These are phyloP conservation scores for Herpailurus yagouaroundi DNA, from an alignment of 2,113 vertebrate genomes.

Conservation along the genomic window DNA sequence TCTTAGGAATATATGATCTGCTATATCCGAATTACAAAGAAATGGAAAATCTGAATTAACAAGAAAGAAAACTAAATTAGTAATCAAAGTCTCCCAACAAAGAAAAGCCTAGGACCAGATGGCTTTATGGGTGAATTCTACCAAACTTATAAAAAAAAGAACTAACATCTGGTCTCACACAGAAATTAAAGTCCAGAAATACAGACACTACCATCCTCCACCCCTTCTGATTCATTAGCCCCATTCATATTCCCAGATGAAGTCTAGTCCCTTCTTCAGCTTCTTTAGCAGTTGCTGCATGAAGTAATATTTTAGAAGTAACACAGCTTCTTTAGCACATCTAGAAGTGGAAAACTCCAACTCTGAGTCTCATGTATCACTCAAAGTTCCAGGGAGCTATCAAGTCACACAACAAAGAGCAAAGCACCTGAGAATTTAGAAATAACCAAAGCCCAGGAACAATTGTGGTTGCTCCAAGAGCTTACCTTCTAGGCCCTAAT, in stretches of 20 bases:
- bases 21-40: background rate
- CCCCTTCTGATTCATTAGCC: background rate
- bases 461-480: background rate
- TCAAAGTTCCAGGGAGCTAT: slow-evolving; percentile 53
- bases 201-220: background rate
- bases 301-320: background rate
- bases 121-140: background rate
- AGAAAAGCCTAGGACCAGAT: background rate
- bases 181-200: slow-evolving; percentile 48
- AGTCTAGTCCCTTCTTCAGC: background rate
- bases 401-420: background rate
- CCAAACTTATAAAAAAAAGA: background rate
- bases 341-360: background rate
- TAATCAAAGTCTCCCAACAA: background rate
- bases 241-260: background rate
- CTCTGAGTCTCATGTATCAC: background rate
- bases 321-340: background rate
- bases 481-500: slow-evolving; percentile 21
- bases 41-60: background rate
- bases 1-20: background rate
- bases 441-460: background rate
- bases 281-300: background rate
- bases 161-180: slow-evolving; percentile 53
- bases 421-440: slow-evolving; percentile 48
- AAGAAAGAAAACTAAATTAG: background rate